phyloP scores from a whole-genome alignment of 2,888 invertebrate species.

The Trachelus troglodyta region DNA sequence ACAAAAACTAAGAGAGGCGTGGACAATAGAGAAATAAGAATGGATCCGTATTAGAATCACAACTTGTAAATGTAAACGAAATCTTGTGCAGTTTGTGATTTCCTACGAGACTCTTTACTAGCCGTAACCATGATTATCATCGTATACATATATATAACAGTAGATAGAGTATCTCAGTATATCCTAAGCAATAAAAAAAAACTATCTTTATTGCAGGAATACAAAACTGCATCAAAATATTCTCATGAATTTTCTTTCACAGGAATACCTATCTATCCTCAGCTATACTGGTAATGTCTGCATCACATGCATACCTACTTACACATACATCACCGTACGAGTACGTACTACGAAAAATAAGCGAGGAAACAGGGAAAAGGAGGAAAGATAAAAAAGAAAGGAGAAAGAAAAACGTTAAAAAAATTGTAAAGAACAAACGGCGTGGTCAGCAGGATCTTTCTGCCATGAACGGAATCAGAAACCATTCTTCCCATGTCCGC shows the following conservation, averaged over 20 bases:
- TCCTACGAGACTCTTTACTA: neutral
- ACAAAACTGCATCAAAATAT: neutral
- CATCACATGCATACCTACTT: neutral
- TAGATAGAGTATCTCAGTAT: neutral
- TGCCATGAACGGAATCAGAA: slow-evolving; percentile 47
- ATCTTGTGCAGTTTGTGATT: neutral
- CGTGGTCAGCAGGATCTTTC: slow-evolving; percentile 49
- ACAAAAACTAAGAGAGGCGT: neutral
- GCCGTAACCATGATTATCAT: neutral
- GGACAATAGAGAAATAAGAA: neutral
- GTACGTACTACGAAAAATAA: neutral
- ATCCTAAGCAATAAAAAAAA: neutral
- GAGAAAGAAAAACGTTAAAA: neutral
- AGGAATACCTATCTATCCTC: neutral
- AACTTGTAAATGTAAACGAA: neutral
- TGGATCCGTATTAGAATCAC: neutral
- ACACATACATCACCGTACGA: neutral
- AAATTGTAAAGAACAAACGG: slow-evolving; percentile 26
- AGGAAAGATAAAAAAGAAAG: neutral
- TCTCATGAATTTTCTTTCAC: neutral
- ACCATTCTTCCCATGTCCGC: slow-evolving; percentile 44
- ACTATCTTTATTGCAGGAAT: neutral
- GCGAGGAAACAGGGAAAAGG: neutral
- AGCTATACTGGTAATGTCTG: neutral
- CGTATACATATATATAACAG: neutral